Percentiles rank a stretch among this genome's conserved stretches.
Conservation (phyloP, 92 coral and sea anemone species). For the Actinostola sp. region DNA sequence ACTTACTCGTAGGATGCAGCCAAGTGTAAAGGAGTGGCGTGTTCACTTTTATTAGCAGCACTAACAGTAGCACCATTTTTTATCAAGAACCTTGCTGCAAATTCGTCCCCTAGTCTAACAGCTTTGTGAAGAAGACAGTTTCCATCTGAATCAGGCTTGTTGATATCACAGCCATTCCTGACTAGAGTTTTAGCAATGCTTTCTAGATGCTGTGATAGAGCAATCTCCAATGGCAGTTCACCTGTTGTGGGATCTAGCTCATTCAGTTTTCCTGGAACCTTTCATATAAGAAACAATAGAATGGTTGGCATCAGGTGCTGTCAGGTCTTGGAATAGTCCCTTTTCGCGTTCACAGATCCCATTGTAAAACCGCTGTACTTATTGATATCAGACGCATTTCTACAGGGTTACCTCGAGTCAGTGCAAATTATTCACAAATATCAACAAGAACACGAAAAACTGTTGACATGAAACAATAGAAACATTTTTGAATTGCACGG, state of each 20-base stretch:
- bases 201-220: constrained; percentile 85
- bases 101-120: constrained; percentile 84
- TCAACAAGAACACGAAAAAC: no score
- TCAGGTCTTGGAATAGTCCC: no score
- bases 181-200: constrained; percentile 92
- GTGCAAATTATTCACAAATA: no score
- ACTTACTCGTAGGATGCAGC: constrained; percentile 92
- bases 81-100: constrained; percentile 86
- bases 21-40: constrained; percentile 84
- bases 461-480: no score
- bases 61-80: constrained; percentile 86
- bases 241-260: constrained; percentile 93
- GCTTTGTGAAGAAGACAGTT: constrained; percentile 88
- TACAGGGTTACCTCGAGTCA: no score
- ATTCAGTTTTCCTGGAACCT: constrained; percentile 89
- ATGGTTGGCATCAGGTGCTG: no score
- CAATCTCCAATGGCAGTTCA: constrained; percentile 86
- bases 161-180: constrained; percentile 88
- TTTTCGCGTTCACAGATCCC: no score
- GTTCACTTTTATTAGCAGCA: constrained; percentile 83
- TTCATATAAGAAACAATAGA: constrained; percentile 13
- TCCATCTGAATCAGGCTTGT: constrained; percentile 82
- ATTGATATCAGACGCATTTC: no score
- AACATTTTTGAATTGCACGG: no score
- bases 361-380: no score